These are phyloP conservation scores for Entomobrya proxima DNA, from an alignment of 2,888 invertebrate genomes.

Conservation along the genomic window DNA sequence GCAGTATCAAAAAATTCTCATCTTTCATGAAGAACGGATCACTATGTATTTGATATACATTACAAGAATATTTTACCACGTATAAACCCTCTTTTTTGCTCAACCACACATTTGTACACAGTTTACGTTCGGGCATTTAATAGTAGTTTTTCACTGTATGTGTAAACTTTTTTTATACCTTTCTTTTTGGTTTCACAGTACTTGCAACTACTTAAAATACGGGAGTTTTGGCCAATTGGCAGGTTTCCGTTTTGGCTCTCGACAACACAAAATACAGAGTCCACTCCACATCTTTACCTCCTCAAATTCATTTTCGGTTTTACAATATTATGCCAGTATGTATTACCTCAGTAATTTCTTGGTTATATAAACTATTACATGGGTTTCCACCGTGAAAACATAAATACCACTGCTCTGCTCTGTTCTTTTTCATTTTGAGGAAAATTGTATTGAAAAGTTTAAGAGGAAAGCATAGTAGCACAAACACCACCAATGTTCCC, in stretches of 20 bases:
- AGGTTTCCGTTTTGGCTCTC: slow-evolving; percentile 66
- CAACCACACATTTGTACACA: slow-evolving; percentile 20
- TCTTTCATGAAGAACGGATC: slow-evolving; percentile 1
- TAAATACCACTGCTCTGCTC: not conserved
- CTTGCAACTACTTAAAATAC: slow-evolving; percentile 38
- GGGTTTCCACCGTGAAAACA: not conserved
- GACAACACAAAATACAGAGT: slow-evolving; percentile 30
- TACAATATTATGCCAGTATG: not conserved
- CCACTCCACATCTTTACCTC: slow-evolving; percentile 21
- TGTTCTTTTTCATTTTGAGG: slow-evolving; percentile 2
- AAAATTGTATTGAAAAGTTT: slow-evolving; percentile 4
- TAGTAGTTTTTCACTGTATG: slow-evolving; percentile 27
- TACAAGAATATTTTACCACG: not conserved
- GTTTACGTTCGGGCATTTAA: not conserved
- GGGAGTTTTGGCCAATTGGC: slow-evolving; percentile 61
- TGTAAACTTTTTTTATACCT: slow-evolving; percentile 43
- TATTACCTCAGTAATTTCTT: not conserved
- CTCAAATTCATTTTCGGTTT: not conserved
- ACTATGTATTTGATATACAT: not conserved
- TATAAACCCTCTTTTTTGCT: not conserved
- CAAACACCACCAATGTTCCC: no score
- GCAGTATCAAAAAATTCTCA: not conserved
- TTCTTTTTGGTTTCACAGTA: slow-evolving; percentile 46
- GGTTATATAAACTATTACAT: not conserved
- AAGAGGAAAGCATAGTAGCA: not conserved